Evolutionary conservation across 2,797 vertebrate genomes (phyloP).

Genomic region (Gorsachius magnificus): DNA sequence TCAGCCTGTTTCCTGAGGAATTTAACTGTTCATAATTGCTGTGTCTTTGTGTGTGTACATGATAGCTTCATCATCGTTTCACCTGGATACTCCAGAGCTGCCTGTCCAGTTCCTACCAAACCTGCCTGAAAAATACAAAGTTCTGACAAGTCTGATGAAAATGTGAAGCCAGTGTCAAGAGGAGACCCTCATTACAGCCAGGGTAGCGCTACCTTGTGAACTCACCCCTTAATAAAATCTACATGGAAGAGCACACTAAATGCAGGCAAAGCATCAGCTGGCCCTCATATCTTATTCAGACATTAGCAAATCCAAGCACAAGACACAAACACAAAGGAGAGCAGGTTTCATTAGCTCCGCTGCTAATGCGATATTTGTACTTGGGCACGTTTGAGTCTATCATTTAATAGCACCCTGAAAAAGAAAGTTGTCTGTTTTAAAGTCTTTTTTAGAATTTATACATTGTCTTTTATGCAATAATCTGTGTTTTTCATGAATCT

Average conservation of each 20-base stretch:
- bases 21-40: background rate
- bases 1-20: background rate
- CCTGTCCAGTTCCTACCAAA: background rate
- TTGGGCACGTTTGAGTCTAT: background rate
- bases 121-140: background rate
- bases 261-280: background rate
- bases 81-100: background rate
- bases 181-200: background rate
- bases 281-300: background rate
- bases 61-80: background rate
- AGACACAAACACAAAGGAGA: background rate
- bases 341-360: background rate
- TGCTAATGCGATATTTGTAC: background rate
- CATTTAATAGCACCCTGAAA: background rate
- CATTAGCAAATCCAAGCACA: background rate
- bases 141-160: background rate
- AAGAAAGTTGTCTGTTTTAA: slow-evolving; percentile 25
- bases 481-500: background rate
- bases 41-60: fast-evolving
- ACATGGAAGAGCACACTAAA: background rate
- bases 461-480: background rate
- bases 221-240: background rate
- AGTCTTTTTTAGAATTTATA: background rate
- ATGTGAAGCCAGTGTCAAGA: background rate
- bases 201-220: fast-evolving